phyloP scores from a whole-genome alignment of 2,888 invertebrate species.

The Rosalia funebris region DNA sequence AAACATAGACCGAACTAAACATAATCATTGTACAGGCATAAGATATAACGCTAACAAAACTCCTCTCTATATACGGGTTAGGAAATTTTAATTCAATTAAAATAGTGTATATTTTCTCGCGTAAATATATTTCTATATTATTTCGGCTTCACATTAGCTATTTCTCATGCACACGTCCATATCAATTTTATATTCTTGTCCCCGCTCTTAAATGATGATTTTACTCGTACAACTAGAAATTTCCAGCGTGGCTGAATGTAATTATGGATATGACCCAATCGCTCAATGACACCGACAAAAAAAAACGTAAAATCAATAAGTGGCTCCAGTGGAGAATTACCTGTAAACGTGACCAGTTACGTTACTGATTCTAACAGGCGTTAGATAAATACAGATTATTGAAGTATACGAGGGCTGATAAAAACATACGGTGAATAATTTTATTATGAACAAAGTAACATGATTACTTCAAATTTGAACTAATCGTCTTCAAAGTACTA shows the following conservation, averaged over 20 bases:
- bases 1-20: too few relatives aligned
- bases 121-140: slow-evolving; percentile 1
- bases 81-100: too few relatives aligned
- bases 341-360: slow-evolving; percentile 2
- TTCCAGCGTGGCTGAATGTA: slow-evolving; percentile 8
- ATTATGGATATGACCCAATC: slow-evolving; percentile 15
- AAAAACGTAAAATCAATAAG: slow-evolving; percentile 6
- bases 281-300: slow-evolving; percentile 13
- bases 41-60: too few relatives aligned
- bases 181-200: slow-evolving; percentile 14
- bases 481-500: too few relatives aligned
- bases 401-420: too few relatives aligned
- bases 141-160: slow-evolving; percentile 3
- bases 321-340: not conserved
- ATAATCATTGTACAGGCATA: too few relatives aligned
- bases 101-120: too few relatives aligned
- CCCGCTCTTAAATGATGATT: slow-evolving; percentile 11
- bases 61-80: too few relatives aligned
- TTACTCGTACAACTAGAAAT: slow-evolving; percentile 15
- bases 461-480: too few relatives aligned
- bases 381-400: not conserved
- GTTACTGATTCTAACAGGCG: not conserved
- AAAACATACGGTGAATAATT: too few relatives aligned
- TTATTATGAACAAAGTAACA: too few relatives aligned
- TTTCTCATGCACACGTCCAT: slow-evolving; percentile 5